Conservation (phyloP, 1,140 invertebrate species). For the Acromyrmex heyeri region DNA sequence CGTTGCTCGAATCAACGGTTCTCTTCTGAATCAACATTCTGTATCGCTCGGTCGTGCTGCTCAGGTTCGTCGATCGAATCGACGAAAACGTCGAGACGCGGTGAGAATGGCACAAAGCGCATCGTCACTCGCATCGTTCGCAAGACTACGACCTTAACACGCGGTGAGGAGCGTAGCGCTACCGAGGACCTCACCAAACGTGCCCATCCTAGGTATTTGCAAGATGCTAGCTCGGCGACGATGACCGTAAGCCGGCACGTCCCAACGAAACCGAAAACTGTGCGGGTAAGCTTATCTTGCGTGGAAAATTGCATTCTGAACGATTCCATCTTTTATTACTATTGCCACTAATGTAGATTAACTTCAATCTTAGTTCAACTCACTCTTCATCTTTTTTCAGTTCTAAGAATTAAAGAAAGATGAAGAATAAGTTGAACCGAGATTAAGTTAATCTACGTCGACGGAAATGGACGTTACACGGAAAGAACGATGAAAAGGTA, state of each 20-base stretch:
- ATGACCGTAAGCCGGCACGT: constrained; percentile 80
- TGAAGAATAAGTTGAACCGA: too few species aligned
- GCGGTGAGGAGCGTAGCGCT: constrained; percentile 93
- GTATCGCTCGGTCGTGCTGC: constrained; percentile 30
- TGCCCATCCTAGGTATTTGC: constrained; percentile 85
- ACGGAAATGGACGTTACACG: too few species aligned
- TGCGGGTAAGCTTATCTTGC: constrained; percentile 81
- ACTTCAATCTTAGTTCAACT: too few species aligned
- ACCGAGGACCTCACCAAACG: constrained; percentile 90
- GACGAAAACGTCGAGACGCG: constrained; percentile 92
- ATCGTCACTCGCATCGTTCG: constrained; percentile 95
- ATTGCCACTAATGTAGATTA: too few species aligned
- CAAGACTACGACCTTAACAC: constrained; percentile 95
- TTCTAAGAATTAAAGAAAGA: too few species aligned
- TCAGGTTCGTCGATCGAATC: constrained; percentile 91
- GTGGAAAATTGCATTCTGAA: background rate
- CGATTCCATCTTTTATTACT: too few species aligned
- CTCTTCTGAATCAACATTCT: constrained; percentile 35
- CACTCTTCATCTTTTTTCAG: too few species aligned
- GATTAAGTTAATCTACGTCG: too few species aligned
- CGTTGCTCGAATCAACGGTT: constrained; percentile 32
- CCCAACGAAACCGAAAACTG: constrained; percentile 82
- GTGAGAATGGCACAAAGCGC: constrained; percentile 91
- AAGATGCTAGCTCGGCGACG: constrained; percentile 75
- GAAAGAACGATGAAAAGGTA: too few species aligned